Conservation (phyloP, 2,113 vertebrate genomes). For the Myiozetetes cayanensis region DNA sequence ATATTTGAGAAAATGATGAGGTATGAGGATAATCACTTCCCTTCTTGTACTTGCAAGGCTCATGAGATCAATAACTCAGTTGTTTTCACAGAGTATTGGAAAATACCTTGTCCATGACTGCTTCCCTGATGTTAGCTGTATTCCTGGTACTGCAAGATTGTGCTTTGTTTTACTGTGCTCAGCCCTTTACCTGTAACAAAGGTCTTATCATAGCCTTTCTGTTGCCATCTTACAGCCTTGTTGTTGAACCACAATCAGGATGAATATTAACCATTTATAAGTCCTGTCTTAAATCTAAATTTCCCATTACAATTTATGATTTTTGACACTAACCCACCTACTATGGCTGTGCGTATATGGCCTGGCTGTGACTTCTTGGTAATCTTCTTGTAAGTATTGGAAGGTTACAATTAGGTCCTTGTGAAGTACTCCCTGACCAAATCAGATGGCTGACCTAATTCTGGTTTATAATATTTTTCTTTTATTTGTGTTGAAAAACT, state of each 20-base stretch:
- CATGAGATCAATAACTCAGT: neutral
- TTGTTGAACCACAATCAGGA: neutral
- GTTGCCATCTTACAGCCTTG: neutral
- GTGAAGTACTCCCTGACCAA: neutral
- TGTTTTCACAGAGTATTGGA: neutral
- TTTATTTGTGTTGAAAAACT: neutral
- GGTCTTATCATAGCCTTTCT: neutral
- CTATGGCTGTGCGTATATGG: neutral
- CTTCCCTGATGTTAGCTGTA: neutral
- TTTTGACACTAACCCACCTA: neutral
- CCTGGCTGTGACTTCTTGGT: neutral
- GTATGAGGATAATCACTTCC: neutral
- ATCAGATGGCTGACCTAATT: neutral
- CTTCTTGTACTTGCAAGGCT: neutral
- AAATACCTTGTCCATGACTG: neutral
- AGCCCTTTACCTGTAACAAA: neutral
- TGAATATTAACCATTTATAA: neutral
- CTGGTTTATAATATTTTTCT: neutral
- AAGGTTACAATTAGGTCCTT: neutral
- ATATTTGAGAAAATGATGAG: neutral
- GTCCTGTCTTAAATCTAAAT: neutral
- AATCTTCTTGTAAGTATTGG: neutral
- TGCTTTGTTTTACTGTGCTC: neutral
- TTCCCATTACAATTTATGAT: neutral
- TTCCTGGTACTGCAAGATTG: neutral